phyloP scores from a whole-genome alignment of 2,888 invertebrate species.

The Metopia argyrocephala region DNA sequence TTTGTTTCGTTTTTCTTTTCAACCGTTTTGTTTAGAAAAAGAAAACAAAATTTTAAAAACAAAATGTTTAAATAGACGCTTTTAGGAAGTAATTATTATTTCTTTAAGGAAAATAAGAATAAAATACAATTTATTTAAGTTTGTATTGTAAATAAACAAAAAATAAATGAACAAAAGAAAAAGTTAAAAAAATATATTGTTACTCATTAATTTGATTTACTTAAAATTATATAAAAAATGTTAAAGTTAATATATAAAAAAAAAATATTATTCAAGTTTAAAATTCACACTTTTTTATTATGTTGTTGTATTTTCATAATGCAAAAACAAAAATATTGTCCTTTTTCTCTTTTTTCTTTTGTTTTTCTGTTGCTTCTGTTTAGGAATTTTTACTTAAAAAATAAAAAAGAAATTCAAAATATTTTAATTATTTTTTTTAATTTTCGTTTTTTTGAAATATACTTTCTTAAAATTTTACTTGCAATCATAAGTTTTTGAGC shows the following conservation, averaged over 20 bases:
- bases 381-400: constrained; percentile 6
- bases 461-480: constrained; percentile 40
- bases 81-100: not conserved
- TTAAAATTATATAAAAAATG: constrained; percentile 51
- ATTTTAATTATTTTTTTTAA: not conserved
- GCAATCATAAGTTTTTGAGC: constrained; percentile 9
- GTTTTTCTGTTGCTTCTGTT: constrained; percentile 31
- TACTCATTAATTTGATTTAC: constrained; percentile 4
- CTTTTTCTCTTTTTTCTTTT: constrained; percentile 64
- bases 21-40: too few species aligned
- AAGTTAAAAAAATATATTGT: not conserved
- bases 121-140: constrained; percentile 36
- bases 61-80: too few species aligned
- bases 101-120: not conserved
- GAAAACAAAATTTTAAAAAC: too few species aligned
- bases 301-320: constrained; percentile 30
- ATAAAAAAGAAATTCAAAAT: too few species aligned
- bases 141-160: constrained; percentile 38
- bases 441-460: constrained; percentile 54
- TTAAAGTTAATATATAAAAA: constrained; percentile 29
- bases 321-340: constrained; percentile 63
- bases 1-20: too few species aligned
- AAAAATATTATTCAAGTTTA: constrained; percentile 16
- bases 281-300: not conserved
- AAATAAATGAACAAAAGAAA: constrained; percentile 7